phyloP scores from a whole-genome alignment of 2,797 vertebrate species.

The Falco cherrug region DNA sequence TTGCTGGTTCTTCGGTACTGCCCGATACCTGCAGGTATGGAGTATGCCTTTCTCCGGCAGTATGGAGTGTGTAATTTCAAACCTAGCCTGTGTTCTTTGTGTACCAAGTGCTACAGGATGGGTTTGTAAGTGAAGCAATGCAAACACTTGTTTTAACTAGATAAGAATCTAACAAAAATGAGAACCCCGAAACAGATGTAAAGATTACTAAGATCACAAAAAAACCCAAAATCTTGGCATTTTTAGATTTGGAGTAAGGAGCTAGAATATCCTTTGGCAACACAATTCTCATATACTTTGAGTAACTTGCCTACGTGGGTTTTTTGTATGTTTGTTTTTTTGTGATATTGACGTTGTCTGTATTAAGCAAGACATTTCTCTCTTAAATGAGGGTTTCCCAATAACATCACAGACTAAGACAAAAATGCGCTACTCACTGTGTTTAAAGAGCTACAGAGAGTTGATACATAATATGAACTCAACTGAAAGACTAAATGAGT shows the following conservation, averaged over 20 bases:
- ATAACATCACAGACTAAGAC: not conserved
- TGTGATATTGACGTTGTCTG: not conserved
- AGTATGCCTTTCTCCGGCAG: not conserved
- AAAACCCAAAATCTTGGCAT: not conserved
- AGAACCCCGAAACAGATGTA: not conserved
- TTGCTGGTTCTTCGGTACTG: not conserved
- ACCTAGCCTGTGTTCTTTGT: not conserved
- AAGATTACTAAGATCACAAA: not conserved
- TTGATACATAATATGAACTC: not conserved
- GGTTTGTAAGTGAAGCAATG: not conserved
- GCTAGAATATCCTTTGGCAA: not conserved
- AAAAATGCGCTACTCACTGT: not conserved
- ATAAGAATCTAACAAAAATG: not conserved
- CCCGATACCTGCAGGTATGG: not conserved
- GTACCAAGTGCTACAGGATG: not conserved
- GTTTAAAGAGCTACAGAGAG: not conserved
- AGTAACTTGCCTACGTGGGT: too few species aligned
- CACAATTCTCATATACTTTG: fast-evolving
- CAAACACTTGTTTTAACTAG: not conserved
- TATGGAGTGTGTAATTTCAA: not conserved
- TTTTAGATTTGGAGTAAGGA: not conserved
- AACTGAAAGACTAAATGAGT: not conserved
- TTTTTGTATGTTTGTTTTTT: not conserved
- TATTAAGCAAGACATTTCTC: not conserved
- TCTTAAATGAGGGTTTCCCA: not conserved